phyloP scores from a whole-genome alignment of 1,140 invertebrate species.

The Papilio machaon region DNA sequence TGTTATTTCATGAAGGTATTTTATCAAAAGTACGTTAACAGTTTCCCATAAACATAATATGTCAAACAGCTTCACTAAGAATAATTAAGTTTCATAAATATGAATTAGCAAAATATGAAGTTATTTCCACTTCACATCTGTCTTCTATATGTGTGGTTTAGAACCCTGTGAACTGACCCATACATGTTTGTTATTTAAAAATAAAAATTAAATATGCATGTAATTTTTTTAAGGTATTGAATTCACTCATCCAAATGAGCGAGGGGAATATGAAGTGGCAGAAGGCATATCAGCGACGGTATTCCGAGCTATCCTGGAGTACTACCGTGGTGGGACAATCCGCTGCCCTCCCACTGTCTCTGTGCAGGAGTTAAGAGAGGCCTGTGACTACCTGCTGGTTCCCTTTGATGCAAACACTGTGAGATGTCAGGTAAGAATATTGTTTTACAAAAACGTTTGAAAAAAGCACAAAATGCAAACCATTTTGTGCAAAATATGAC shows the following conservation, averaged over 20 bases:
- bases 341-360: slow-evolving; percentile 89
- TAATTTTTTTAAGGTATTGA: slow-evolving; percentile 84
- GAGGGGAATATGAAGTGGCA: slow-evolving; percentile 99
- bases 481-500: too few species aligned
- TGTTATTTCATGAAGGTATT: neutral
- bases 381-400: slow-evolving; percentile 98
- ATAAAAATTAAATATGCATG: neutral
- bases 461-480: too few species aligned
- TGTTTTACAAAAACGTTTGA: neutral
- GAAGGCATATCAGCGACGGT: slow-evolving; percentile 98
- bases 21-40: neutral
- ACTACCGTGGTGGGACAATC: slow-evolving; percentile 95
- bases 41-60: neutral
- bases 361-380: slow-evolving; percentile 95
- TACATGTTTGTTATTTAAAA: neutral
- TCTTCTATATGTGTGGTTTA: too few species aligned
- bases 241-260: slow-evolving; percentile 96
- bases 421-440: slow-evolving; percentile 86
- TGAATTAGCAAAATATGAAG: too few species aligned
- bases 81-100: neutral
- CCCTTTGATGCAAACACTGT: slow-evolving; percentile 98
- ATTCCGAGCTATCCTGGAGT: slow-evolving; percentile 98
- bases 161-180: too few species aligned
- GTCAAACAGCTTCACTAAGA: neutral
- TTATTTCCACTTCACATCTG: too few species aligned